These are phyloP conservation scores for Suncus etruscus DNA, from an alignment of 2,113 vertebrate species.

Conservation along the genomic window DNA sequence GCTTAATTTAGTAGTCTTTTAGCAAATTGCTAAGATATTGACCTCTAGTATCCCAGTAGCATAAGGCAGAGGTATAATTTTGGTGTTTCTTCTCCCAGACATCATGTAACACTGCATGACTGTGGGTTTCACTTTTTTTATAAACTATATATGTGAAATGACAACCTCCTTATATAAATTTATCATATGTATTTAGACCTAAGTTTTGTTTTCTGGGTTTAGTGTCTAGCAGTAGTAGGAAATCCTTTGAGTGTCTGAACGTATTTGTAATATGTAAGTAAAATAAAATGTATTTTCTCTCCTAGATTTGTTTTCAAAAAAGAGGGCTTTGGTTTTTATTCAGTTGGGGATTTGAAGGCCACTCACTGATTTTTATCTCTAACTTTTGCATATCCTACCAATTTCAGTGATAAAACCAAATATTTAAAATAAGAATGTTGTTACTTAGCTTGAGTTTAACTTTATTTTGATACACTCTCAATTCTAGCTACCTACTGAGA, in stretches of 20 bases:
- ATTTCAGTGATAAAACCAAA: conserved; percentile 24
- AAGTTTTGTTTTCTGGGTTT: conserved; percentile 17
- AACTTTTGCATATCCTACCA: conserved; percentile 39
- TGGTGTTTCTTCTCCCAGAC: not conserved
- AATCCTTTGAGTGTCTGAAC: not conserved
- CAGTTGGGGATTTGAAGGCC: conserved; percentile 1
- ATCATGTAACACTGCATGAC: not conserved
- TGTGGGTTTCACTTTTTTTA: conserved; percentile 29
- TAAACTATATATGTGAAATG: not conserved
- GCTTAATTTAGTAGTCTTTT: not conserved
- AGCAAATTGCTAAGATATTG: not conserved
- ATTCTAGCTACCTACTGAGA: conserved; percentile 20
- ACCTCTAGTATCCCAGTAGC: not conserved
- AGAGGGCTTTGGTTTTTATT: not conserved
- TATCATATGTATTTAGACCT: not conserved
- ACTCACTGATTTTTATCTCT: conserved; percentile 46
- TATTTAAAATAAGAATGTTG: conserved; percentile 47
- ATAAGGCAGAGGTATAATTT: conserved; percentile 16
- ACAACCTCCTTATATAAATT: not conserved
- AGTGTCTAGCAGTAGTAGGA: not conserved
- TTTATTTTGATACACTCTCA: conserved; percentile 12
- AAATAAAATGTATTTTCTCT: not conserved
- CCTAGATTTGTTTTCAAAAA: conserved; percentile 49
- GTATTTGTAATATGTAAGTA: no score
- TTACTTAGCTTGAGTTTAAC: conserved; percentile 42